These are phyloP conservation scores for Colinus virginianus DNA, from an alignment of 2,113 vertebrate genomes.

Conservation along the genomic window DNA sequence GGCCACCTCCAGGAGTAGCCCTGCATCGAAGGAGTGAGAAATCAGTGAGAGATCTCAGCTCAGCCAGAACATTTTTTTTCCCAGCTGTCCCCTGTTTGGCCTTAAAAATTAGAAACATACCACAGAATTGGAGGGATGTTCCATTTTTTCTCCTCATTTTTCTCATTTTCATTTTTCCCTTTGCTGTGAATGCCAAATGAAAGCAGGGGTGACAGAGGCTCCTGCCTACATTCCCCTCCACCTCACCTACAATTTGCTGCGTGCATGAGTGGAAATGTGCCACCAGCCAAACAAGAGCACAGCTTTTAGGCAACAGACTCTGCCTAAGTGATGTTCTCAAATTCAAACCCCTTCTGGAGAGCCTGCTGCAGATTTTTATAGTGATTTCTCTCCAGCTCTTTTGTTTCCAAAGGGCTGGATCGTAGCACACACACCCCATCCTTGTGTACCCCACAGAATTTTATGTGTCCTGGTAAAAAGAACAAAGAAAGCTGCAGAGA, in stretches of 20 bases:
- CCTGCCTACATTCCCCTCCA: fast-evolving
- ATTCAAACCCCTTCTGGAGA: background rate
- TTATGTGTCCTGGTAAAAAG: fast-evolving
- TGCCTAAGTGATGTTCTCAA: background rate
- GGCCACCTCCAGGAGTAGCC: background rate
- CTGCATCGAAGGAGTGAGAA: background rate
- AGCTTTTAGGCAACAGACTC: background rate
- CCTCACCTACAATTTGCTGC: background rate
- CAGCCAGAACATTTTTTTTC: background rate
- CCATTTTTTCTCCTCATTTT: fast-evolving
- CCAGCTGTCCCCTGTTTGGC: background rate
- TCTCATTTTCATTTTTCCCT: background rate
- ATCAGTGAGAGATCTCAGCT: no score
- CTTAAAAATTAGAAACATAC: background rate
- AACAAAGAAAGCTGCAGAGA: fast-evolving
- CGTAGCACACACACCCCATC: background rate
- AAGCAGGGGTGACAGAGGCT: background rate
- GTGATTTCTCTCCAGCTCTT: background rate
- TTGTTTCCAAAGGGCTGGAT: background rate
- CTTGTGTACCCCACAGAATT: fast-evolving
- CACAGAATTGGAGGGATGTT: background rate
- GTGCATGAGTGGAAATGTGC: background rate
- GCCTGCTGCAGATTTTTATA: background rate
- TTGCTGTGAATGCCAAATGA: background rate
- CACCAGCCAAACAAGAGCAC: background rate